Evolutionary conservation across 2,797 vertebrate species (phyloP), one percentile per base, ranked within the genome.

Genomic region (Selene dorsalis): DNA sequence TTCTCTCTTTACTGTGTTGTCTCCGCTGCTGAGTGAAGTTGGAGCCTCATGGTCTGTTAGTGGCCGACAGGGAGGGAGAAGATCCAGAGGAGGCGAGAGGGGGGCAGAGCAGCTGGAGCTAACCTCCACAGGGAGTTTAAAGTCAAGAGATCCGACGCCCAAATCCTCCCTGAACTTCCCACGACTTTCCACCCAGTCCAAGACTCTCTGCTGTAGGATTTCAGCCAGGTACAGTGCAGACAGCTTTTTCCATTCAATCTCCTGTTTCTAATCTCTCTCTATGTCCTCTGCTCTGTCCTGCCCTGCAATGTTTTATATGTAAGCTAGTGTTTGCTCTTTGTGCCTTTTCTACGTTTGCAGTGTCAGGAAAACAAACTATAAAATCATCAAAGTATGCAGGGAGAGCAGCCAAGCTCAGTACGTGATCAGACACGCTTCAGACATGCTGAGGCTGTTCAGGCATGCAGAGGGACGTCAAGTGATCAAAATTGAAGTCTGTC

Each of bases 161-260:
- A 79, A 85, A 75, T 88, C 89, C 68, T 92, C 82, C 63, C 63
- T 73, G 87, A 89, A 85, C 89, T 90, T 89, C 87, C 87, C 87
- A 91, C 81, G 59, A 77, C 76, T 87, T 79, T 80, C 67, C 85
- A 85, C 64, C 86, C 76, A 86, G 90, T 93, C 93, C 91, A 91
- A 77, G 85, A 81, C 75, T 30, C 74, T 78, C 83, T 18, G 53
- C 82, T 79, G 69, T 69, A 73, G 90, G 93, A 93, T 71, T 87
- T 38, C 73, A 84, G 83, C 67, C 92, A 95, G 95, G 94, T 95
- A 95, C 85, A 69, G 87, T 84, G 73, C 76, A 84, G 52, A 82
- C 63, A 67, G 55, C 14, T 66, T 83, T 85, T 75, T 77, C 75
- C 75, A 56, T 85, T 84, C 68, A 61, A 45, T 69, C 14, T 41